Base-by-base conservation (phyloP, 2,113 vertebrate species). In the Apus apus region DNA sequence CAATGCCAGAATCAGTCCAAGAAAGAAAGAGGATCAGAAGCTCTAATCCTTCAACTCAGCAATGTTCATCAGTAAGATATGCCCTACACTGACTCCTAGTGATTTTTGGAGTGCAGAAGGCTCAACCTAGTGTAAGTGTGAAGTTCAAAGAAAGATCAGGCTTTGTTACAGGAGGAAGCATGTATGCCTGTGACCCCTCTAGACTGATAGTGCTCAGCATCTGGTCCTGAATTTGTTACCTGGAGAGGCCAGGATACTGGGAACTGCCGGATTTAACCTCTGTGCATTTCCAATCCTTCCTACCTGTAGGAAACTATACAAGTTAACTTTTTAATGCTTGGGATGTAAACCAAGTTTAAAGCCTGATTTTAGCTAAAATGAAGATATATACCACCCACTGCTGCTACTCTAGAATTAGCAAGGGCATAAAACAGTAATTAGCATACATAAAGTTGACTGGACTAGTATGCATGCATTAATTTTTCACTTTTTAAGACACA, bases 101-200 rank as follows among this genome's bases (percentile, higher is more conserved):
- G 58, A 87, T 26, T 90, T 95, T 32, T 73, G 22, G 27, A 38
- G 13, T 9, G 7, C 6, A 32, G 34, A 15, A 75, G 6, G 17
- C 11, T 68, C 50, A 79, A 12, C 1, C 4, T 40, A 13, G 15
- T 67, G 11, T 9, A 21, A 27, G 6, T 4, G 12, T 8, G 11
- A 25, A 27, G 13, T 29, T 48, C 7, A 75, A 80, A 81, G 53
- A 30, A 26, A 72, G 36, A 36, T 16, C 2, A 40, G 22, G 12
- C 13, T 61, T 50, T 25, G 6, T 78, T 73, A 76, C 61, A 83
- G 46, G 13, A 40, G 16, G 36, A 64, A 51, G 22, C 5, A n/a
- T 1, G 0, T 66, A 27, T 15, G 25, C 13, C 22, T 54, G 15
- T 0, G 3, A 82, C 26, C 17, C 6, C 19, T 67, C 14, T n/a